Evolutionary conservation across 2,888 invertebrate species (phyloP).

Genomic region (Cacoxenus indagator): DNA sequence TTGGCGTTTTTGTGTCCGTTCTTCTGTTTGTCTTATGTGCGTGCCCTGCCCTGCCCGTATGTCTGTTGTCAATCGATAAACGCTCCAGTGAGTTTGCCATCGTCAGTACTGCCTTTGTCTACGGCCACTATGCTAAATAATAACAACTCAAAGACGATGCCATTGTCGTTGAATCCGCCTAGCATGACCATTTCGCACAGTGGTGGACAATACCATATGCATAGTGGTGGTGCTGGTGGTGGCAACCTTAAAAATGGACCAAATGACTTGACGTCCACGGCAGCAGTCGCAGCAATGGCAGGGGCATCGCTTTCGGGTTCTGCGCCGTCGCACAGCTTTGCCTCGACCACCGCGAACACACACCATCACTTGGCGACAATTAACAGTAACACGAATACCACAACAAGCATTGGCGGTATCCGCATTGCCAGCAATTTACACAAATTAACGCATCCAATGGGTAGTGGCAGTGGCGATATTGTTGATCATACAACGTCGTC

Average conservation of each 20-base stretch:
- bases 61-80: constrained; percentile 36
- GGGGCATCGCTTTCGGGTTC: constrained; percentile 26
- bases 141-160: constrained; percentile 45
- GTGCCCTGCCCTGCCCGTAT: constrained; percentile 20
- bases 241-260: constrained; percentile 49
- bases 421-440: constrained; percentile 68
- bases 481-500: constrained; percentile 50
- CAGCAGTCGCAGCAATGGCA: constrained; percentile 40
- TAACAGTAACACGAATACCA: constrained; percentile 31
- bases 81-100: constrained; percentile 43
- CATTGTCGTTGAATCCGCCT: constrained; percentile 7
- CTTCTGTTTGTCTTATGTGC: constrained; percentile 13
- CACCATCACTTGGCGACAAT: constrained; percentile 29
- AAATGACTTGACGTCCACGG: constrained; percentile 59
- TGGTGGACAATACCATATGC: constrained; percentile 10
- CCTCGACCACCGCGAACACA: constrained; percentile 15
- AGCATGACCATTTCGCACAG: constrained; percentile 24
- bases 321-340: constrained; percentile 37
- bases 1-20: no score
- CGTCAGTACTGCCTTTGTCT: constrained; percentile 40
- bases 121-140: constrained; percentile 58
- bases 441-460: constrained; percentile 49
- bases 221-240: constrained; percentile 11
- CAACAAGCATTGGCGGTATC: constrained; percentile 59
- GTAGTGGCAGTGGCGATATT: constrained; percentile 39